Percentiles rank a stretch among this genome's conserved stretches.
Evolutionary conservation across 2,888 invertebrate genomes (phyloP).

Genomic region (Ptilodon capucinus): DNA sequence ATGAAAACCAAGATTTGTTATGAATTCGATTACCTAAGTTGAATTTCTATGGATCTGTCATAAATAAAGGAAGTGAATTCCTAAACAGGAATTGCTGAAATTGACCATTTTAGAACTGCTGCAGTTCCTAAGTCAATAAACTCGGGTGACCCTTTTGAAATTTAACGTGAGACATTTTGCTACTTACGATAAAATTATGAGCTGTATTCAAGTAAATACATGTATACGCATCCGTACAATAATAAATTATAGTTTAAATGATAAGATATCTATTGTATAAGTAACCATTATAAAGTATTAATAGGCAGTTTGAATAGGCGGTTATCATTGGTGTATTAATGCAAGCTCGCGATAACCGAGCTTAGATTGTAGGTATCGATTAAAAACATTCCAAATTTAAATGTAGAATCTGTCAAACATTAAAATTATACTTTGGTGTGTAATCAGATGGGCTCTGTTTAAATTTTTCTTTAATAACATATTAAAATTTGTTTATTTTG

Average conservation of each 20-base stretch:
- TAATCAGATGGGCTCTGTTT: slow-evolving; percentile 13
- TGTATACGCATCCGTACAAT: slow-evolving; percentile 82
- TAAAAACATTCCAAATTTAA: slow-evolving; percentile 45
- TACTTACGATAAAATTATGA: slow-evolving; percentile 51
- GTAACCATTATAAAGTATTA: slow-evolving; percentile 60
- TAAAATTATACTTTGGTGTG: slow-evolving; percentile 3
- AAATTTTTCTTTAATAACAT: neutral
- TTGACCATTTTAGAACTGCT: no score
- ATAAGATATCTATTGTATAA: slow-evolving; percentile 74
- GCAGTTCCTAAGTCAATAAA: no score
- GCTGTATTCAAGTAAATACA: slow-evolving; percentile 74
- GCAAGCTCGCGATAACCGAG: slow-evolving; percentile 30
- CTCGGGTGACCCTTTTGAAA: slow-evolving; percentile 3
- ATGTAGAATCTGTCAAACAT: slow-evolving; percentile 28
- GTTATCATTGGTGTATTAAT: slow-evolving; percentile 56
- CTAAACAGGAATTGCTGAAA: no score
- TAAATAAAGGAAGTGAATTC: no score
- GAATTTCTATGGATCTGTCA: no score
- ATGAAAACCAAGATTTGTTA: no score
- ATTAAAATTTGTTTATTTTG: neutral
- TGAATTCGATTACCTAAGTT: no score
- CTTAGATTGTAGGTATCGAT: slow-evolving; percentile 26
- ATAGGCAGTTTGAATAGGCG: slow-evolving; percentile 41
- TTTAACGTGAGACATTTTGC: slow-evolving; percentile 11
- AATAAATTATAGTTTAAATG: slow-evolving; percentile 66